phyloP scores from a whole-genome alignment of 2,113 vertebrate species.

The Gymnogyps californianus region DNA sequence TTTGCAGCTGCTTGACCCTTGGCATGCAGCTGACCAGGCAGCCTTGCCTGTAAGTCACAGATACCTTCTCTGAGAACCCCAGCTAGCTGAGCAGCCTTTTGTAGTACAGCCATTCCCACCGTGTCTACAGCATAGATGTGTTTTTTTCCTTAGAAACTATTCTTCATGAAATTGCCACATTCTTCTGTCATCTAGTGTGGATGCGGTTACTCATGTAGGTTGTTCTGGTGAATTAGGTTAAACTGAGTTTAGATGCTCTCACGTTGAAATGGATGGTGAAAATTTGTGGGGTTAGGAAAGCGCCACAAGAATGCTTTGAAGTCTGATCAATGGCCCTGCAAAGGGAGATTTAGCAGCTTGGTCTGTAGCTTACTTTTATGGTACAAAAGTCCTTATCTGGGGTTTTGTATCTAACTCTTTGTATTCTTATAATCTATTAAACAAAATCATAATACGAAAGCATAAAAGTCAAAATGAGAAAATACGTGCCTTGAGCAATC shows the following conservation, averaged over 20 bases:
- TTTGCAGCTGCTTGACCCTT: background rate
- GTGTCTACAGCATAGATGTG: background rate
- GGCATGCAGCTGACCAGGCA: background rate
- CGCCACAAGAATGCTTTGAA: background rate
- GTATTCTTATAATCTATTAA: background rate
- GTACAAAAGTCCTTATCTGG: background rate
- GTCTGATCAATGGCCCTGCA: background rate
- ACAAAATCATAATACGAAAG: background rate
- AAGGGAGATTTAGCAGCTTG: background rate
- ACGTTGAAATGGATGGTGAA: background rate
- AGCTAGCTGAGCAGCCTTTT: background rate
- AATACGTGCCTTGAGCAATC: background rate
- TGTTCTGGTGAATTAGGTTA: background rate
- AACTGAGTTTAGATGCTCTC: background rate
- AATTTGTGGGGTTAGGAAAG: background rate
- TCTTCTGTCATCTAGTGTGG: background rate
- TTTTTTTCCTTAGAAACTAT: background rate
- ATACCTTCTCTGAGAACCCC: background rate
- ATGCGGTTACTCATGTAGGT: background rate
- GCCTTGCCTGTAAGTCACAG: background rate
- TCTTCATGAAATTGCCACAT: background rate
- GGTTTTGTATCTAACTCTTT: background rate
- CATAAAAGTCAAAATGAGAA: background rate
- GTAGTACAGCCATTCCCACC: background rate
- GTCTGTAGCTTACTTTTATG: background rate